Percentiles rank a stretch among this genome's conserved stretches.
These are phyloP conservation scores for Monochamus saltuarius DNA, from an alignment of 1,140 invertebrate species.

Conservation along the genomic window DNA sequence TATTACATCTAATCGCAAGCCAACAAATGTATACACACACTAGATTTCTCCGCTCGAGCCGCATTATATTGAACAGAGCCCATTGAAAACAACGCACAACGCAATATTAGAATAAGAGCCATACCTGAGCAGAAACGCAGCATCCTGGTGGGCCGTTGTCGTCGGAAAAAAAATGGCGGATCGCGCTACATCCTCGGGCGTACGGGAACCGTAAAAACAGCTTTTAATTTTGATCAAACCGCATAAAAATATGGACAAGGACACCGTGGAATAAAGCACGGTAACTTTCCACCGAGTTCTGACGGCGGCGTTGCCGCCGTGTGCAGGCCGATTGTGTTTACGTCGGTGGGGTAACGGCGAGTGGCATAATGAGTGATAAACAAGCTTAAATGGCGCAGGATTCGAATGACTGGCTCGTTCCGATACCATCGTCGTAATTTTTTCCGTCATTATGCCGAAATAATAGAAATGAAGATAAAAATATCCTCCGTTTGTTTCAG, in stretches of 20 bases:
- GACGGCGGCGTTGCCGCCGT: conserved; percentile 12
- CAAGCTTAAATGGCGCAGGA: too few relatives aligned
- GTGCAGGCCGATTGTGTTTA: not conserved
- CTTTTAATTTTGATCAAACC: conserved; percentile 20
- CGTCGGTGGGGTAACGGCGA: conserved; percentile 5
- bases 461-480: too few relatives aligned
- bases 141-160: not conserved
- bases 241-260: conserved; percentile 24
- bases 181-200: not conserved
- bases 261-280: conserved; percentile 20
- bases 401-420: too few relatives aligned
- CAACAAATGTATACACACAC: too few relatives aligned
- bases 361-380: conserved; percentile 2
- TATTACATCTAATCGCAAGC: too few relatives aligned
- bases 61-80: too few relatives aligned
- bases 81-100: too few relatives aligned
- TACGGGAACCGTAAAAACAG: conserved; percentile 10
- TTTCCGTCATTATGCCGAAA: too few relatives aligned
- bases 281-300: conserved; percentile 17
- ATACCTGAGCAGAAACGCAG: not conserved
- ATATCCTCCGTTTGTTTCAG: too few relatives aligned
- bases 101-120: too few relatives aligned
- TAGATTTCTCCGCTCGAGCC: too few relatives aligned
- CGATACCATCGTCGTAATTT: too few relatives aligned
- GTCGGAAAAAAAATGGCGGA: conserved; percentile 7